Conservation (phyloP, 2,888 invertebrate genomes). For the Pyrrhosoma nymphula region DNA sequence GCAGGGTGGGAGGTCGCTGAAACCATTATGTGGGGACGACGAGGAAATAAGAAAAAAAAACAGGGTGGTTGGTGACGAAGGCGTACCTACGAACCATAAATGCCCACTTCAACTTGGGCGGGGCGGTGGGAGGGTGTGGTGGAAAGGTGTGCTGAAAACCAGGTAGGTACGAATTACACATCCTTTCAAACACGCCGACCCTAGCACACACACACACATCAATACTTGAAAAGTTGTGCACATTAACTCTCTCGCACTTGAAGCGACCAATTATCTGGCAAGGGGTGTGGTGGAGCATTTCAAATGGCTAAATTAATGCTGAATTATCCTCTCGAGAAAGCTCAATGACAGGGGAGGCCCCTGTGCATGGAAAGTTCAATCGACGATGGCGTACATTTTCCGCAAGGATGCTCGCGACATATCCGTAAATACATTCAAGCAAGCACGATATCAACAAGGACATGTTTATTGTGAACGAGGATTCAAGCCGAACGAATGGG, state of each 20-base stretch:
- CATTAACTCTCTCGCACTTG: conserved; percentile 6
- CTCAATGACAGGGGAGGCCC: not conserved
- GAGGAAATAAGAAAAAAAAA: not conserved
- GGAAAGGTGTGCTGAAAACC: not conserved
- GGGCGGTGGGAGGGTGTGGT: not conserved
- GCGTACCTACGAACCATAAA: not conserved
- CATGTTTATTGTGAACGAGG: not conserved
- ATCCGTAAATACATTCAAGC: not conserved
- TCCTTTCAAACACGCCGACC: not conserved
- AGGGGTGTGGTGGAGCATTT: not conserved
- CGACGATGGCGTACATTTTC: not conserved
- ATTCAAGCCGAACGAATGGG: not conserved
- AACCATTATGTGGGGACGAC: not conserved
- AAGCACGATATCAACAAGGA: not conserved
- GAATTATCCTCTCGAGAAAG: not conserved
- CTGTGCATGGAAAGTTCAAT: not conserved
- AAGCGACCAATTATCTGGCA: not conserved
- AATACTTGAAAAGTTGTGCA: not conserved
- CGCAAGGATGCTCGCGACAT: not conserved
- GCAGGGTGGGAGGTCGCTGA: not conserved
- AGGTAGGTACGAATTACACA: not conserved
- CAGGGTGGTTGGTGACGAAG: not conserved
- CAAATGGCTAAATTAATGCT: not conserved
- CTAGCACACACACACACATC: not conserved
- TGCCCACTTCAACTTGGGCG: not conserved